Conservation (phyloP, 2,797 vertebrate genomes). For the Sebastes nivosus region DNA sequence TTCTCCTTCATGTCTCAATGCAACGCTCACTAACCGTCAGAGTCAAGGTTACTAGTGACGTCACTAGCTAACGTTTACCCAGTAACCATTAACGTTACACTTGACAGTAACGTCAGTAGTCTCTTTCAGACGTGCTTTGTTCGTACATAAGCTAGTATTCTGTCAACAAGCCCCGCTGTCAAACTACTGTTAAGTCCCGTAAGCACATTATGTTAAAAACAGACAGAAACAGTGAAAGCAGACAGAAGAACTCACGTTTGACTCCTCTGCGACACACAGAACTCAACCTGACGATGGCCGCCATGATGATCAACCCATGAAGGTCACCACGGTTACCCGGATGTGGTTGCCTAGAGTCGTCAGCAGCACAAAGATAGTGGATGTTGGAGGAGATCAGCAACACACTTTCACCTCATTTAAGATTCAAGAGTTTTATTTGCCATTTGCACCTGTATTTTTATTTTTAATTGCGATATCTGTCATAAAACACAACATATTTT, state of each 20-base stretch:
- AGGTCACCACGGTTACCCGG: constrained; percentile 81
- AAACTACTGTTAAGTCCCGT: neutral
- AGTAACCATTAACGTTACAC: neutral
- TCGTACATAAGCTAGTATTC: no score
- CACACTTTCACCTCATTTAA: no score
- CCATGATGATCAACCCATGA: constrained; percentile 80
- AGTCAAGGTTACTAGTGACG: neutral
- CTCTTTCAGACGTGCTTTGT: neutral
- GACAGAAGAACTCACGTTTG: constrained; percentile 72
- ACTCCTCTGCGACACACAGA: constrained; percentile 78
- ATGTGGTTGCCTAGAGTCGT: constrained; percentile 42
- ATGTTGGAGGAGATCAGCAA: neutral
- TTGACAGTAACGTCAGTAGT: neutral
- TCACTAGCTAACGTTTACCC: no score
- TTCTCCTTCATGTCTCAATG: no score
- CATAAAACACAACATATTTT: no score
- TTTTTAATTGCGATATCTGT: no score
- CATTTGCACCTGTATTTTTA: no score
- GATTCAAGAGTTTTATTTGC: no score
- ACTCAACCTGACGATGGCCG: constrained; percentile 78
- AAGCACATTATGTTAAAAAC: fast-evolving
- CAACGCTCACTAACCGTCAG: neutral
- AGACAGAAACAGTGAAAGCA: fast-evolving
- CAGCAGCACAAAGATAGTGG: constrained; percentile 19
- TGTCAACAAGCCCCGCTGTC: fast-evolving